A percentile compares a stretch with the other conserved stretches of the same genome.
These are phyloP conservation scores for crab-eating macaque (Macaca fascicularis) DNA, from an alignment of 2,113 vertebrate genomes.

Conservation along the genomic window DNA sequence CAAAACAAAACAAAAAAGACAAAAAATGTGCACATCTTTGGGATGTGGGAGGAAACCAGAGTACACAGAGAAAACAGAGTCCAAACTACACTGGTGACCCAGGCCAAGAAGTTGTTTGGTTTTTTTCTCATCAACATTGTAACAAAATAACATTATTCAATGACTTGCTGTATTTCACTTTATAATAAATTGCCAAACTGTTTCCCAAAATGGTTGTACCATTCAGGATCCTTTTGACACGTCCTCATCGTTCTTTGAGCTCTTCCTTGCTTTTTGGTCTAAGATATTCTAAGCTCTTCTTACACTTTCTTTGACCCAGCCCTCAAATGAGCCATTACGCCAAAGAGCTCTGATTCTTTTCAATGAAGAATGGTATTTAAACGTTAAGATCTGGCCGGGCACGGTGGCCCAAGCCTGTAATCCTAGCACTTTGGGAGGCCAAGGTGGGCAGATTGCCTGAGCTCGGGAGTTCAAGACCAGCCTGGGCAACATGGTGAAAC, in stretches of 20 bases:
- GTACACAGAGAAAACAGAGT: neutral
- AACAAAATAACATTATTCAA: neutral
- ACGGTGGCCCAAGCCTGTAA: too few relatives aligned
- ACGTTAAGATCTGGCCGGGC: neutral
- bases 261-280: neutral
- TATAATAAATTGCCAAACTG: neutral
- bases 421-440: too few relatives aligned
- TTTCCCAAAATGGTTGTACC: neutral
- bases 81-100: neutral
- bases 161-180: neutral
- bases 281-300: neutral
- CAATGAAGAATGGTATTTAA: neutral
- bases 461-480: too few relatives aligned
- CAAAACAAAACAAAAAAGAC: too few relatives aligned
- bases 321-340: neutral
- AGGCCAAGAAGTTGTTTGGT: neutral
- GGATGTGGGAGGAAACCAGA: neutral
- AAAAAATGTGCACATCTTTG: neutral
- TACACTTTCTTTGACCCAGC: neutral
- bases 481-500: too few relatives aligned
- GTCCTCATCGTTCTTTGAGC: neutral
- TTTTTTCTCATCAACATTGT: neutral
- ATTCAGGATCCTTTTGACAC: neutral
- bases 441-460: too few relatives aligned
- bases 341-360: slow-evolving; percentile 9